Percentiles rank a stretch among this genome's conserved stretches.
These are phyloP conservation scores for Dryas iulia DNA, from an alignment of 1,140 invertebrate species.

Conservation along the genomic window DNA sequence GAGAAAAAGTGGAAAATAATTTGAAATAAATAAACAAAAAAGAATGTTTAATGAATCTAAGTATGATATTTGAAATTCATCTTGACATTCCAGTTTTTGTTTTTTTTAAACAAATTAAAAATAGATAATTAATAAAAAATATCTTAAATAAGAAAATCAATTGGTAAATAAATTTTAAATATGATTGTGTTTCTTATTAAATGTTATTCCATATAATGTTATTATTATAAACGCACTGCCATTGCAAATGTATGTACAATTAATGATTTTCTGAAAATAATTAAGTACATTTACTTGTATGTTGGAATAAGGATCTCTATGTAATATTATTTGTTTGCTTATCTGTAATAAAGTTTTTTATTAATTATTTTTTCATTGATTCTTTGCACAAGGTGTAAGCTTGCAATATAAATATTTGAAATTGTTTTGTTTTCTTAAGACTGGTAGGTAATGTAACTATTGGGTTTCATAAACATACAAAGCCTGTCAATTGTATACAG, in stretches of 20 bases:
- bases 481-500: no score
- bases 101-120: slow-evolving; percentile 5
- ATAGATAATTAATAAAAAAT: background rate
- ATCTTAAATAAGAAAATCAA: background rate
- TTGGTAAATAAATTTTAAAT: background rate
- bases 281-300: slow-evolving; percentile 15
- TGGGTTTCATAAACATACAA: no score
- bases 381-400: no score
- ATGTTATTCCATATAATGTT: slow-evolving; percentile 7
- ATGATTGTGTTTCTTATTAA: background rate
- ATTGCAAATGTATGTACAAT: slow-evolving; percentile 42
- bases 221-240: slow-evolving; percentile 46
- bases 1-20: background rate
- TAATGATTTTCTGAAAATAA: slow-evolving; percentile 17
- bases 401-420: no score
- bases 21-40: background rate
- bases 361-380: background rate
- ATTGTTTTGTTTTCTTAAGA: no score
- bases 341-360: slow-evolving; percentile 20
- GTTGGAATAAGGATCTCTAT: slow-evolving; percentile 15
- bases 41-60: background rate
- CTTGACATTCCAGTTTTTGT: background rate
- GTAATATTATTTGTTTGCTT: slow-evolving; percentile 8
- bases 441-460: no score
- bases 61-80: slow-evolving; percentile 3